Percentiles rank a stretch among this genome's conserved stretches.
Conservation (phyloP, 2,888 invertebrate genomes). For the Labia minor region DNA sequence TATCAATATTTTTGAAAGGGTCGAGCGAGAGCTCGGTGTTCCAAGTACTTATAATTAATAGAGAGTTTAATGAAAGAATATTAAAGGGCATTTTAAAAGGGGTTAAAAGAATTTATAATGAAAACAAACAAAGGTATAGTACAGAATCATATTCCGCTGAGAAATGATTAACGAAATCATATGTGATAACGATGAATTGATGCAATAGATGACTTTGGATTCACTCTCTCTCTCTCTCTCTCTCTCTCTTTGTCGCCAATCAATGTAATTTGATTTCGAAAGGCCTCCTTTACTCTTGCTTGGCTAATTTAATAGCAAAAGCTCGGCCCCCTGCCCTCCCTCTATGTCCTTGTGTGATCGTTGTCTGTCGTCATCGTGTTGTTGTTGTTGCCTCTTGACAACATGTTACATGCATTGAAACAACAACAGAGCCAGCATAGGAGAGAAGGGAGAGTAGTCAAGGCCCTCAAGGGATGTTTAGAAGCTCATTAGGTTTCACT, state of each 20-base stretch:
- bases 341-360: background rate
- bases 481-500: conserved; percentile 13
- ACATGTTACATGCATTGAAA: conserved; percentile 13
- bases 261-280: background rate
- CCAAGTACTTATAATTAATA: too few relatives aligned
- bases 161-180: too few relatives aligned
- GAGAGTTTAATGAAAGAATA: too few relatives aligned
- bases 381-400: conserved; percentile 13
- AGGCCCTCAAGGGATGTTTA: conserved; percentile 8
- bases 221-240: too few relatives aligned
- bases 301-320: conserved; percentile 8
- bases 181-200: too few relatives aligned
- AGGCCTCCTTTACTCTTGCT: background rate
- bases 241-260: background rate
- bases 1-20: too few relatives aligned
- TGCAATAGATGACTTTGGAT: too few relatives aligned
- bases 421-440: background rate
- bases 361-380: background rate
- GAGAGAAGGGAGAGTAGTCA: background rate
- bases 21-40: too few relatives aligned
- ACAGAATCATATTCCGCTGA: too few relatives aligned
- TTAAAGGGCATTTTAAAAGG: too few relatives aligned
- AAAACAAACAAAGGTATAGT: too few relatives aligned
- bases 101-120: too few relatives aligned
- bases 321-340: background rate